Base-by-base conservation (phyloP, 2,797 vertebrate genomes). In the Mus caroli region DNA sequence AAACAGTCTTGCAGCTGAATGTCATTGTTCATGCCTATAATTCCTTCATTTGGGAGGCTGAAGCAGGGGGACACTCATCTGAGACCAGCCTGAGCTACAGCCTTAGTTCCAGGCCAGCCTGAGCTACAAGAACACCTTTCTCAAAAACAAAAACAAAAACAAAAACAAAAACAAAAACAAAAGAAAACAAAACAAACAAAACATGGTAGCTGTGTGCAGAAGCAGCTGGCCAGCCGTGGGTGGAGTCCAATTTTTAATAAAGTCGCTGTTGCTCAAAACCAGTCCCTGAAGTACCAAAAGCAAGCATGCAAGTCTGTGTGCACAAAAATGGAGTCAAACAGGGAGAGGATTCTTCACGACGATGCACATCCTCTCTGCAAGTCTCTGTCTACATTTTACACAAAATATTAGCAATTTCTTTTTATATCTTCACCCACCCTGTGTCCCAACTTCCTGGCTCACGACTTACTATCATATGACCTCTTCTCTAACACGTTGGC, bases 191-290 rank as follows among this genome's bases (percentile, higher is more conserved):
- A 86, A 28, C 0, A 11, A 54, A 28, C 5, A 7, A 73, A 87
- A 11, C 34, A 28, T 8, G 6, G 17, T 46, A 73, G 40, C 26
- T 60, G 24, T 46, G 6, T 14, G 40, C 34, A 86, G 83, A n/a
- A 43, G 52, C 78, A 62, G 34, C 54, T 34, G 11, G 84, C 52
- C 31, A 46, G 24, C 50, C 9, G 0, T 7, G 20, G 71, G 0
- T 13, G 20, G 76, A 28, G 24, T 75, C 46, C 46, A 34, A 76
- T 64, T 69, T 79, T 73, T 60, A 97, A 96, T 98, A 98, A 97
- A 97, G 20, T 95, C 92, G 82, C 94, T 97, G 92, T 96, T 96
- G 71, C 85, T 97, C 75, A 86, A 50, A 69, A 22, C 37, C 15
- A 15, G 24, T 43, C 9, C 37, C 37, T 9, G 11, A 6, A 46